These are phyloP conservation scores for Salmo trutta DNA, from an alignment of 2,797 vertebrate genomes.

Conservation along the genomic window DNA sequence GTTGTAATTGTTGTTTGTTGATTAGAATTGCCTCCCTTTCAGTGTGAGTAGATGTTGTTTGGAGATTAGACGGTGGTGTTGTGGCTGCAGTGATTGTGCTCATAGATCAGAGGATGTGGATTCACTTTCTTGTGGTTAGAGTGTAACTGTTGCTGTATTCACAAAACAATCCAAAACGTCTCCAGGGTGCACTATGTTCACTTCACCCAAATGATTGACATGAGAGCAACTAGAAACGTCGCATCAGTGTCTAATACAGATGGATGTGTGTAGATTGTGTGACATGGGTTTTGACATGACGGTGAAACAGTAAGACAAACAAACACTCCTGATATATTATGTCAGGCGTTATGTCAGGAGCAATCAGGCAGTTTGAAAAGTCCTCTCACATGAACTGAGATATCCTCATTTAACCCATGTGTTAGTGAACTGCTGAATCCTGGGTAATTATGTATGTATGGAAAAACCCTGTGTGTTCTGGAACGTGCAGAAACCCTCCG, in stretches of 20 bases:
- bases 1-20: not conserved
- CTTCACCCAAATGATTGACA: no score
- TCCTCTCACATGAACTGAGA: not conserved
- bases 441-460: constrained; percentile 6
- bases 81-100: no score
- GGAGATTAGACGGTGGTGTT: not conserved
- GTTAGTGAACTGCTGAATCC: not conserved
- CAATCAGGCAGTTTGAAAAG: not conserved
- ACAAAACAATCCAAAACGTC: no score
- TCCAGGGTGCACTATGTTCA: no score
- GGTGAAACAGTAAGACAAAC: no score
- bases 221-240: no score
- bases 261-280: no score
- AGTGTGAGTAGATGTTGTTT: not conserved
- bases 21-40: not conserved
- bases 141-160: no score
- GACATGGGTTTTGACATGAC: no score
- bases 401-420: not conserved
- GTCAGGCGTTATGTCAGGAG: not conserved
- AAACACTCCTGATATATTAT: not conserved
- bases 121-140: no score
- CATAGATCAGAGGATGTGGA: no score
- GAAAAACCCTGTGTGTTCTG: constrained; percentile 18
- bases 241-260: no score
- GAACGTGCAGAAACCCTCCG: not conserved